phyloP scores from a whole-genome alignment of 2,888 invertebrate genomes.

The Tipula vernalis region DNA sequence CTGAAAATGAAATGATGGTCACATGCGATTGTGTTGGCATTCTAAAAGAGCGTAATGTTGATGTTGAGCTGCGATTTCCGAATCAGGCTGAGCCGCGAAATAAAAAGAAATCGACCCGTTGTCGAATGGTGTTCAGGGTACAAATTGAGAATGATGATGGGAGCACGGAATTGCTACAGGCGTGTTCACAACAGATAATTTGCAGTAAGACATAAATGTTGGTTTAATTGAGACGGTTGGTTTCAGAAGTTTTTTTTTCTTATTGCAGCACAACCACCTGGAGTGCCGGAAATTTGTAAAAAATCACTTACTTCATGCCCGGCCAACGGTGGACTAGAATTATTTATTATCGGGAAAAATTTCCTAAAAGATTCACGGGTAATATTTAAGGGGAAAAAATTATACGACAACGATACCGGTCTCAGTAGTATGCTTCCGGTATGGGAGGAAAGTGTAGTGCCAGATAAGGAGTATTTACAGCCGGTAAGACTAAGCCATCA shows the following conservation, averaged over 20 bases:
- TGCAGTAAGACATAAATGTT: slow-evolving; percentile 59
- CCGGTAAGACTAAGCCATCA: slow-evolving; percentile 41
- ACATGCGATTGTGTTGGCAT: slow-evolving; percentile 97
- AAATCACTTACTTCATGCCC: slow-evolving; percentile 73
- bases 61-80: slow-evolving; percentile 84
- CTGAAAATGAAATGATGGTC: slow-evolving; percentile 79
- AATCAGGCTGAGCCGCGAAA: slow-evolving; percentile 66
- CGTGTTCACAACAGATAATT: slow-evolving; percentile 80
- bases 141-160: slow-evolving; percentile 68
- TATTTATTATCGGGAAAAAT: slow-evolving; percentile 83
- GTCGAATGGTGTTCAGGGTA: slow-evolving; percentile 88
- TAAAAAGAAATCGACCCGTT: slow-evolving; percentile 89
- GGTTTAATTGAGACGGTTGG: background rate
- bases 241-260: background rate
- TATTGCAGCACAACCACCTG: slow-evolving; percentile 72
- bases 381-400: slow-evolving; percentile 49
- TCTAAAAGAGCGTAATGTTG: slow-evolving; percentile 88
- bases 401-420: slow-evolving; percentile 23
- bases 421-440: slow-evolving; percentile 33
- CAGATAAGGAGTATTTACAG: slow-evolving; percentile 81
- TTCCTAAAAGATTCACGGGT: slow-evolving; percentile 83
- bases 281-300: slow-evolving; percentile 83
- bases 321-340: slow-evolving; percentile 66
- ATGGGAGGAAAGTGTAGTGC: slow-evolving; percentile 73
- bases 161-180: slow-evolving; percentile 68